Evolutionary conservation across 2,113 vertebrate species (phyloP).

Genomic region (Pachyramphus minor): DNA sequence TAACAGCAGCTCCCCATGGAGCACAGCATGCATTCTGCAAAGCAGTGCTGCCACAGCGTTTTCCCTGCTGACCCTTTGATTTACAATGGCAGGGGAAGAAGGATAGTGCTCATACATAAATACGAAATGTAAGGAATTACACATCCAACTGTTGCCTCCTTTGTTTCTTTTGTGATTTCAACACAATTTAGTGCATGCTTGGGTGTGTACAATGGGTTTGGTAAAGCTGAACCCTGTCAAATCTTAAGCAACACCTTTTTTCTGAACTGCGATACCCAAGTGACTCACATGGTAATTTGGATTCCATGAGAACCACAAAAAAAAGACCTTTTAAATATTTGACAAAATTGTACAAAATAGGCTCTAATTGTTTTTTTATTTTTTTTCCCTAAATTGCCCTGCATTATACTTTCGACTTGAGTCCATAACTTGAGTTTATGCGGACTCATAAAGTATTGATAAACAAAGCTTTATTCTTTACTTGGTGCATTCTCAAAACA

Average conservation of each 20-base stretch:
- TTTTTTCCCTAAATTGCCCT: neutral
- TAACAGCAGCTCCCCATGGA: neutral
- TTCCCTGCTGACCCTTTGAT: neutral
- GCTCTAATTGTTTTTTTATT: neutral
- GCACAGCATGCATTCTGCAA: neutral
- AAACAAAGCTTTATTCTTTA: neutral
- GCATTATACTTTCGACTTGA: neutral
- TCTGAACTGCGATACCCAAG: neutral
- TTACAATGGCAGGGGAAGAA: neutral
- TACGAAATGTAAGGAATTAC: neutral
- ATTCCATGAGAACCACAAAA: neutral
- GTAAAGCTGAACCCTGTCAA: neutral
- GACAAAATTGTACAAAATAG: neutral
- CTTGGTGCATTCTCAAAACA: neutral
- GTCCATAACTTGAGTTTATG: neutral
- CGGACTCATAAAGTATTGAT: neutral
- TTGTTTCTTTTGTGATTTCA: neutral
- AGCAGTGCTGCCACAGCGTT: neutral
- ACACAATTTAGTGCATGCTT: neutral
- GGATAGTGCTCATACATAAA: neutral
- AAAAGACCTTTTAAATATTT: neutral
- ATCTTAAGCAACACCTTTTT: neutral
- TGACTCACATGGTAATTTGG: neutral
- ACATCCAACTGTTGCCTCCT: neutral
- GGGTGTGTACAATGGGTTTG: fast-evolving